Evolutionary conservation across 1,140 invertebrate species (phyloP), one percentile per base, ranked within the genome.

Genomic region (Calliphora vicina): DNA sequence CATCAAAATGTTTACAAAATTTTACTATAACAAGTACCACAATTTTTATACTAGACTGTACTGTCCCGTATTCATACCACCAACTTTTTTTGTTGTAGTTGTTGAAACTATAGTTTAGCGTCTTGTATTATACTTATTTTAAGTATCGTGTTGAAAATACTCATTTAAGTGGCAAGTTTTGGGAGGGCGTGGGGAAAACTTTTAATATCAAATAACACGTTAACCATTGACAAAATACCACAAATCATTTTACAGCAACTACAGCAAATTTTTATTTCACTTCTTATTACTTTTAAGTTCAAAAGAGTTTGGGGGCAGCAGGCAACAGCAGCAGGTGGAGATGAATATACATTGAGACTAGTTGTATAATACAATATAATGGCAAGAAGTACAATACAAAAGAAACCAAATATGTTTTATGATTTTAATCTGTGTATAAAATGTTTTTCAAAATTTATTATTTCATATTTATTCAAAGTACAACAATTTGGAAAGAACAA

Each of bases 371-470:
- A n/a, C n/a, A n/a, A n/a, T n/a, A n/a, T 50, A 17, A 12, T 17
- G 45, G 13, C 0, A 13, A 50, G 45, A 50, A 50, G 61, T 67
- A 67, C 61, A 23, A 67, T 67, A 67, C 61, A 23, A 67, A 50
- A 13, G 45, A 50, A 50, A 50, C 45, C 0, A 50, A 50, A 50
- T 67, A 67, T 23, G 61, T 67, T 67, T 67, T 67, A 67, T 67
- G 61, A 67, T 67, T 67, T 67, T 67, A 67, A 67, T 67, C 61
- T 67, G 61, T 23, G 61, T 25, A 67, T 23, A 67, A 67, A 67
- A 67, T 25, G 20, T 6, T 67, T 67, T 78, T 78, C 35, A 78
- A 8, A 78, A 78, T 78, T 78, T 78, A 78, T 78, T 78, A 78
- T 78, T 78, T 43, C 74, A 78, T 20, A 78, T 78, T 78, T 43